Base-by-base conservation (phyloP, 2,113 vertebrate genomes). In the Myodes glareolus region DNA sequence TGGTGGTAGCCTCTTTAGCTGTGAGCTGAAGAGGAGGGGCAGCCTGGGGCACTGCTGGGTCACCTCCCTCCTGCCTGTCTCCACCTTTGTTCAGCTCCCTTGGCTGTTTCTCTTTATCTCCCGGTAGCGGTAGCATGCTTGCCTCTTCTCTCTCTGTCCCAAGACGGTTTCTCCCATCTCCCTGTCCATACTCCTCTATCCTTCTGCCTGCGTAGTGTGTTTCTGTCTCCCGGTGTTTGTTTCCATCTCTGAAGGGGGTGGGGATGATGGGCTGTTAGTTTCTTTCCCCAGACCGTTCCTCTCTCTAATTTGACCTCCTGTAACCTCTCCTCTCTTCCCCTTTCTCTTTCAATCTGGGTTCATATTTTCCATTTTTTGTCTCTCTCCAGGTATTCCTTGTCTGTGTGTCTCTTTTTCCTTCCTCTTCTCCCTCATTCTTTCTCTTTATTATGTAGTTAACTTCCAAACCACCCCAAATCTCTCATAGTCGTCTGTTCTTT, bases 151-250 rank as follows among this genome's bases (percentile, higher is more conserved):
- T 1, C 31, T 78, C 7, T 9, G 17, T 55, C 45, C 50, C 13
- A 4, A 0, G 2, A 1, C 0, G 17, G n/a, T n/a, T 25, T 33
- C 13, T 63, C 70, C 39, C 3, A 2, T 3, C 39, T 12, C 21
- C 31, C 55, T 2, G 1, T 3, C 1, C 2, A 12, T 0, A 0
- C 33, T 16, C 27, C 55, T 50, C 81, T 33, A 6, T 7, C 23
- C 36, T 39, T 63, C 42, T 17, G 17, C 27, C 25, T 23, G 8
- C 27, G 33, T 7, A 33, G 29, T 11, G 5, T 9, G 3, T 45
- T 29, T 5, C 5, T 36, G 39, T 36, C 67, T 70, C 47, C 21
- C 67, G 16, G 21, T 19, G 25, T 7, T 67, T 61, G 19, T 58
- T 12, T 45, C 33, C 23, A 7, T n/a, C 42, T 70, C 82, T n/a